Evolutionary conservation across 1,140 invertebrate species (phyloP).

Genomic region (Bombus waltoni): DNA sequence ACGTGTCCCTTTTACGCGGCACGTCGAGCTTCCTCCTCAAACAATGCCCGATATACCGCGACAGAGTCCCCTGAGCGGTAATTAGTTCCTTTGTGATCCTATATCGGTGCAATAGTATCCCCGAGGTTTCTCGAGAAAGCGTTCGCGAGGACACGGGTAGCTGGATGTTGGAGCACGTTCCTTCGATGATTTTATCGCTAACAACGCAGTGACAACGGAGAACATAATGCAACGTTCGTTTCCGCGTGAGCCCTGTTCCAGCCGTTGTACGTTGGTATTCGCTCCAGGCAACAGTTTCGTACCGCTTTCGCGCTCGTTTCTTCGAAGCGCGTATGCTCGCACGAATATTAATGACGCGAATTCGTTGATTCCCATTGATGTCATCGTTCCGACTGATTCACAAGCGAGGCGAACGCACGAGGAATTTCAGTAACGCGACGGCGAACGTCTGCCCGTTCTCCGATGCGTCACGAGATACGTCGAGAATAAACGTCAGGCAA

Average conservation of each 20-base stretch:
- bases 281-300: constrained; percentile 31
- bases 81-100: not conserved
- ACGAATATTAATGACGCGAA: constrained; percentile 55
- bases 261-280: not conserved
- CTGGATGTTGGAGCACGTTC: too few species aligned
- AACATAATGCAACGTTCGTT: not conserved
- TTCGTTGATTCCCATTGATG: constrained; percentile 60
- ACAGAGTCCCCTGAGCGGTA: not conserved
- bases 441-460: not conserved
- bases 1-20: not conserved
- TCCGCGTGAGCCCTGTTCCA: constrained; percentile 6
- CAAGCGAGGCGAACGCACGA: constrained; percentile 41
- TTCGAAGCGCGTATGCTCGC: not conserved
- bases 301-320: constrained; percentile 27
- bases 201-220: too few species aligned
- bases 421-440: constrained; percentile 54
- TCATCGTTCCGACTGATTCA: constrained; percentile 66
- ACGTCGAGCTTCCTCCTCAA: not conserved
- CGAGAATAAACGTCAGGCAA: constrained; percentile 9
- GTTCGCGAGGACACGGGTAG: too few species aligned
- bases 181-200: not conserved
- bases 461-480: not conserved
- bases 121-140: not conserved
- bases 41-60: constrained; percentile 1
- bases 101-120: not conserved